Evolutionary conservation across 2,888 invertebrate species (phyloP), one percentile per base, ranked within the genome.

Genomic region (Steinernema hermaphroditum): DNA sequence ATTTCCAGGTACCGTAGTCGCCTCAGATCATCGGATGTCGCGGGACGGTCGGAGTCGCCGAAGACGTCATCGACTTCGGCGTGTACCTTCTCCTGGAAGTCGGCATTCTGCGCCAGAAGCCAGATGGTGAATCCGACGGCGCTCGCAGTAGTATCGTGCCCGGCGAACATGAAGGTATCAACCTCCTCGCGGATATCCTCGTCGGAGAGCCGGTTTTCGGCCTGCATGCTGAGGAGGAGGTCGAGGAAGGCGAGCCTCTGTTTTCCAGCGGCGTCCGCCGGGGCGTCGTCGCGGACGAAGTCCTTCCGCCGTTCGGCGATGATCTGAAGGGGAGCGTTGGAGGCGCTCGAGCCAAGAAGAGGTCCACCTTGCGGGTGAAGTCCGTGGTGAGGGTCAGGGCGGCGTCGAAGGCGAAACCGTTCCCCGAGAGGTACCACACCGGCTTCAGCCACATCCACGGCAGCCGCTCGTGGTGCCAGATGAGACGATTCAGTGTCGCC

Each of bases 361-460:
- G 37, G 12, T 8, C 6, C 12, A 46, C 46, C 46, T 54, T 54
- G n/a, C 27, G 22, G 6, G 62, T 62, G 32, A 62, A 62, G 12
- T 62, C 16, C 16, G 32, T 74, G 27, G 77, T 69, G 29, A 74
- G 37, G 6, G 34, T 50, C 1, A 79, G 70, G 27, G 57, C 62
- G 2, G 44, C 32, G 44, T 73, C 68, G 70, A 73, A 80, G 9
- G 69, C 72, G 27, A 29, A 34, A 1, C 78, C 80, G 70, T 90
- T 88, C 8, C 84, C 86, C 0, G 91, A 88, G 2, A 91, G 87
- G 77, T 90, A 89, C 85, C 91, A 92, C 46, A 91, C 81, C 1
- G 88, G 85, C 32, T 90, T 87, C 0, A 87, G 83, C 82, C 90
- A 89, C 0, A 90, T 85, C 88, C 91, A 90, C 0, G 92, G 90